These are phyloP conservation scores for Prolemur simus DNA, from an alignment of 2,113 vertebrate species.

Conservation along the genomic window DNA sequence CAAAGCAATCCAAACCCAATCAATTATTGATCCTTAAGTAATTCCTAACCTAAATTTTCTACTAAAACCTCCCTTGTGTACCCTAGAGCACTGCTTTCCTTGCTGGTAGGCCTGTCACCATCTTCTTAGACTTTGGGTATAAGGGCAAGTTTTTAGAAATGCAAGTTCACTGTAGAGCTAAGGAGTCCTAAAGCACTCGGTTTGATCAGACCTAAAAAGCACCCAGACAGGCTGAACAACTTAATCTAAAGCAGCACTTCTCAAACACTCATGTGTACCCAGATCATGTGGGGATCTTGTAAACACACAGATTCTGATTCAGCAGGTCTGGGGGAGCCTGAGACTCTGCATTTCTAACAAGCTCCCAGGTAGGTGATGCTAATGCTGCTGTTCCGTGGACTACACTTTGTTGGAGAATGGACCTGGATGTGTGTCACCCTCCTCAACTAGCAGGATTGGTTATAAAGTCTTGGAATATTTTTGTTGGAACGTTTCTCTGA, in stretches of 20 bases:
- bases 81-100: background rate
- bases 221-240: background rate
- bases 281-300: background rate
- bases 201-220: background rate
- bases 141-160: background rate
- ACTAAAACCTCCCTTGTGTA: background rate
- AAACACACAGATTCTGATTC: background rate
- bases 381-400: background rate
- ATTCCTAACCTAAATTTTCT: background rate
- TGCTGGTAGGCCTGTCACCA: background rate
- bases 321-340: background rate
- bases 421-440: background rate
- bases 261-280: background rate
- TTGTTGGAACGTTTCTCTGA: background rate
- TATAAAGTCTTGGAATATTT: background rate
- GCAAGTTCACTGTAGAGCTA: background rate
- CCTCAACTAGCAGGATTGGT: background rate
- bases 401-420: background rate
- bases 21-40: background rate
- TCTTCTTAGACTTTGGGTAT: background rate
- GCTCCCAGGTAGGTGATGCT: background rate
- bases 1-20: background rate
- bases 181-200: background rate
- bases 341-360: background rate
- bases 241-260: background rate